Evolutionary conservation across 2,888 invertebrate species (phyloP).

Genomic region (Hypomecis atomaria): DNA sequence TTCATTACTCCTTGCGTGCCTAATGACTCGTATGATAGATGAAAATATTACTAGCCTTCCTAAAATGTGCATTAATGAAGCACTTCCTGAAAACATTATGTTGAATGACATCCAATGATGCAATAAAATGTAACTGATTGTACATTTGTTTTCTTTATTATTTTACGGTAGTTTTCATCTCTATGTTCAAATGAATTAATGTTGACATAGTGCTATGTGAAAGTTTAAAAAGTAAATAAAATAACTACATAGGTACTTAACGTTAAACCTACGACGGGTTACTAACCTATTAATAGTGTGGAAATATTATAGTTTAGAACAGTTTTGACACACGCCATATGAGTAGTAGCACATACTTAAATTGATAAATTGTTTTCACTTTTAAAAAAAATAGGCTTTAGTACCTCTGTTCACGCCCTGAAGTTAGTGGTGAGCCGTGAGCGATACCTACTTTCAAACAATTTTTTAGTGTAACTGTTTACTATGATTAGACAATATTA

Average conservation of each 20-base stretch:
- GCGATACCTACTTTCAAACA: not conserved
- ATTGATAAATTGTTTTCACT: constrained; percentile 28
- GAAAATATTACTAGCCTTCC: constrained; percentile 29
- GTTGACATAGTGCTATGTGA: too few species aligned
- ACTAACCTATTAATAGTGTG: constrained; percentile 61
- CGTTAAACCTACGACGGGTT: constrained; percentile 43
- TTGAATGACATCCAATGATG: too few species aligned
- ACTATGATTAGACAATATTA: not conserved
- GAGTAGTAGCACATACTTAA: constrained; percentile 53
- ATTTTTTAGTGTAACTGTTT: not conserved
- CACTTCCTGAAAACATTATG: too few species aligned
- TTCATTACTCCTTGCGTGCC: constrained; percentile 17
- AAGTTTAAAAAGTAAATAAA: constrained; percentile 54
- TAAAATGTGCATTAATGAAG: not conserved
- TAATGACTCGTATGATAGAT: constrained; percentile 19
- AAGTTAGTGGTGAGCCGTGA: constrained; percentile 15
- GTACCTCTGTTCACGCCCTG: not conserved
- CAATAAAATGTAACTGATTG: too few species aligned
- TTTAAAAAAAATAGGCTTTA: constrained; percentile 12
- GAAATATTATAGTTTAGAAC: constrained; percentile 62
- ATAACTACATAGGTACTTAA: constrained; percentile 61
- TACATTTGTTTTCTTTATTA: too few species aligned
- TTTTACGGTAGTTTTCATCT: too few species aligned
- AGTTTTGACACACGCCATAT: constrained; percentile 65
- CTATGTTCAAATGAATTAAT: too few species aligned